Percentiles rank a stretch among this genome's conserved stretches.
Conservation (phyloP, 2,888 invertebrate species). For the Rhaphigaster nebulosa region DNA sequence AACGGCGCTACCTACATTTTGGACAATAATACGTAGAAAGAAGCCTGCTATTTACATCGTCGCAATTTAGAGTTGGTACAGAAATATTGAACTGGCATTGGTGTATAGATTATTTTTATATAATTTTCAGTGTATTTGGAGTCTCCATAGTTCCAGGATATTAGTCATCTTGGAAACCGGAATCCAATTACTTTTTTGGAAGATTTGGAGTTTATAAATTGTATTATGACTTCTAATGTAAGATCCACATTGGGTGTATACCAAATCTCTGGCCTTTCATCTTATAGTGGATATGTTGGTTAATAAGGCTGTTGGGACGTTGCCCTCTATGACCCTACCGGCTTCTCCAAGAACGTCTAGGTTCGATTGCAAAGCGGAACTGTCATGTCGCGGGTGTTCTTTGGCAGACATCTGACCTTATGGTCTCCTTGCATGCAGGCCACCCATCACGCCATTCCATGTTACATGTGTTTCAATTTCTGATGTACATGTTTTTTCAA, state of each 20-base stretch:
- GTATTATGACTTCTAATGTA: background rate
- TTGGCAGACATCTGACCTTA: slow-evolving; percentile 23
- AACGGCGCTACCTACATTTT: too few species aligned
- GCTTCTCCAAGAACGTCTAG: background rate
- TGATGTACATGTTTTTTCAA: slow-evolving; percentile 27
- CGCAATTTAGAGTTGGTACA: too few species aligned
- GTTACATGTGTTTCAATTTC: slow-evolving; percentile 34
- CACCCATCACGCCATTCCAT: slow-evolving; percentile 36
- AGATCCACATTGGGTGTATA: background rate
- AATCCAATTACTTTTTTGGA: background rate
- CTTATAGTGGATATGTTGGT: background rate
- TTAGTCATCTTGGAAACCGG: background rate
- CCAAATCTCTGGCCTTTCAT: too few species aligned
- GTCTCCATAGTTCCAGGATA: too few species aligned
- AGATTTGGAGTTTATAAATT: background rate
- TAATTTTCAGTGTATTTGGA: too few species aligned
- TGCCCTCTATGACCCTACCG: background rate
- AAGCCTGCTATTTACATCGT: too few species aligned
- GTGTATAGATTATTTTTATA: too few species aligned
- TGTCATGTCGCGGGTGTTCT: slow-evolving; percentile 37
- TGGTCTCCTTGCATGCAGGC: background rate
- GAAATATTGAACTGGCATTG: too few species aligned
- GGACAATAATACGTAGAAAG: too few species aligned
- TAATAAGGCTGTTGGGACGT: background rate
- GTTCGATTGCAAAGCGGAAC: slow-evolving; percentile 10